phyloP scores from a whole-genome alignment of 2,797 vertebrate species.

The Cossypha dichroa region DNA sequence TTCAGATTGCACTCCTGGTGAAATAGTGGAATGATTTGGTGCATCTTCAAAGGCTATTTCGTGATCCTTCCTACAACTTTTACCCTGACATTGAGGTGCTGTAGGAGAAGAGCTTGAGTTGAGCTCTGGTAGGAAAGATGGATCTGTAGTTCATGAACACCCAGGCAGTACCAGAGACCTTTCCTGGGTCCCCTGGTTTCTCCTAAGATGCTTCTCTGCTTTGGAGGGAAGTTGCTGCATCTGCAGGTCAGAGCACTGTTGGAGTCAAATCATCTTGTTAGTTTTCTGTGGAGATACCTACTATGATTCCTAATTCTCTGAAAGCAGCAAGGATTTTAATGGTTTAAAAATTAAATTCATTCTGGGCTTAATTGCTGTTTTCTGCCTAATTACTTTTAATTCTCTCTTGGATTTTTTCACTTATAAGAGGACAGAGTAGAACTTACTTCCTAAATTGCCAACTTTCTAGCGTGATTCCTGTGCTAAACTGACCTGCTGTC shows the following conservation, averaged over 20 bases:
- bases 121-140: neutral
- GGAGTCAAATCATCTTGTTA: neutral
- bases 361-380: conserved; percentile 30
- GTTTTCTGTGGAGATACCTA: neutral
- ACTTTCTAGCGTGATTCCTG: conserved; percentile 42
- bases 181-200: neutral
- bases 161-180: neutral
- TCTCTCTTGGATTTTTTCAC: conserved; percentile 40
- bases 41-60: neutral
- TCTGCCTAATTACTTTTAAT: conserved; percentile 50
- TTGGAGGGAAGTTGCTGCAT: neutral
- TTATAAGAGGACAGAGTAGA: conserved; percentile 7
- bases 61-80: neutral
- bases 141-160: rapidly evolving
- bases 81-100: neutral
- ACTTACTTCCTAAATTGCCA: conserved; percentile 29
- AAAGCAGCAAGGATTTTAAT: neutral
- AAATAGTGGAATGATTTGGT: neutral
- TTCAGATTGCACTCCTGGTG: neutral
- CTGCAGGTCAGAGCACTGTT: neutral
- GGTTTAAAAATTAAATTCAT: conserved; percentile 29
- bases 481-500: conserved; percentile 62
- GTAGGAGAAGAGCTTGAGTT: neutral
- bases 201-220: neutral
- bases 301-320: neutral